These are phyloP conservation scores for Chorisops tibialis DNA, from an alignment of 2,888 invertebrate species.

Conservation along the genomic window DNA sequence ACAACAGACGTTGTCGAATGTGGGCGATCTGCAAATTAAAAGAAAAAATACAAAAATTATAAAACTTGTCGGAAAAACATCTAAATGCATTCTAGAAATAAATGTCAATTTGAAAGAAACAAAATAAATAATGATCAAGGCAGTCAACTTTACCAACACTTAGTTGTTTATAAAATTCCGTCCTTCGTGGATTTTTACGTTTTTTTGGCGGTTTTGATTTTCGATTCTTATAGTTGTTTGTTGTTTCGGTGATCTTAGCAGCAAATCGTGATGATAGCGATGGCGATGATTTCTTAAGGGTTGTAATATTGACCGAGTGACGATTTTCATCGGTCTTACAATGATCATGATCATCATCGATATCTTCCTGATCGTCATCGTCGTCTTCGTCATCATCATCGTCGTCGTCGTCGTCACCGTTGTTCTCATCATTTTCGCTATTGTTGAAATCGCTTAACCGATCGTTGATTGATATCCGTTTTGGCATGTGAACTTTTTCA, in stretches of 20 bases:
- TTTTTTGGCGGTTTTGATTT: constrained; percentile 41
- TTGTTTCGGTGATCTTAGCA: constrained; percentile 47
- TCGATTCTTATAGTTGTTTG: constrained; percentile 45
- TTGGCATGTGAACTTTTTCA: constrained; percentile 2
- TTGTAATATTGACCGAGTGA: neutral
- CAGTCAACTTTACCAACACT: constrained; percentile 44
- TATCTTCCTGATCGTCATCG: constrained; percentile 2
- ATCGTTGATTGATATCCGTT: constrained; percentile 26
- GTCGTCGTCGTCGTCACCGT: constrained; percentile 27
- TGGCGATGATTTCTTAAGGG: constrained; percentile 40
- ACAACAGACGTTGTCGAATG: constrained; percentile 48
- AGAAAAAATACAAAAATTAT: constrained; percentile 15
- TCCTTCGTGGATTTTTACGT: constrained; percentile 40
- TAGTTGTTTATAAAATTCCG: constrained; percentile 45
- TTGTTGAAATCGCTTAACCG: neutral
- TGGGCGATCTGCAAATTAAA: constrained; percentile 44
- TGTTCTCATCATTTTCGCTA: constrained; percentile 27
- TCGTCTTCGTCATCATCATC: constrained; percentile 34
- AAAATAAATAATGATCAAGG: constrained; percentile 9
- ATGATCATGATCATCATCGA: neutral
- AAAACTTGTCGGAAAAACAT: neutral
- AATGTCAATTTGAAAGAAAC: neutral
- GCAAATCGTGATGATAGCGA: constrained; percentile 49
- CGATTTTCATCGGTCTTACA: neutral
- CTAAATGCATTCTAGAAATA: neutral